Evolutionary conservation across 2,888 invertebrate species (phyloP).

Genomic region (Spisula solida): DNA sequence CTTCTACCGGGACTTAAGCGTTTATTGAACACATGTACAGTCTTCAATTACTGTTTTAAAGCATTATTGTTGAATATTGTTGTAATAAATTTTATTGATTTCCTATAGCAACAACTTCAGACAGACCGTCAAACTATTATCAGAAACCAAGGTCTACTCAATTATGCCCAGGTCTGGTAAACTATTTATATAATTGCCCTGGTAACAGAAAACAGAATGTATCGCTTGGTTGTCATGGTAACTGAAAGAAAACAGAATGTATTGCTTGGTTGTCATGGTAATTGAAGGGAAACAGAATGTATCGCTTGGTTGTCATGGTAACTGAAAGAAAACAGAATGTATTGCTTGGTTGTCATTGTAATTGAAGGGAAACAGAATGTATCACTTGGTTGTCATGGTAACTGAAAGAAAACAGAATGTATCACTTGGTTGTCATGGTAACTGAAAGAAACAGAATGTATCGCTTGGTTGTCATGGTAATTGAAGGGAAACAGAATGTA

Average conservation of each 20-base stretch:
- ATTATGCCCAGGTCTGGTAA: conserved; percentile 47
- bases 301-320: neutral
- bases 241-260: neutral
- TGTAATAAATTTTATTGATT: neutral
- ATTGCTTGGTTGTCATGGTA: neutral
- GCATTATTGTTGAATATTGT: too few relatives aligned
- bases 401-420: neutral
- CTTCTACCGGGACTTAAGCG: too few relatives aligned
- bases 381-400: neutral
- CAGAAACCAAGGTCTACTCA: conserved; percentile 46
- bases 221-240: neutral
- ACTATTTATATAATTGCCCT: conserved; percentile 7
- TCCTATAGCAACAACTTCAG: conserved; percentile 43
- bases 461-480: neutral
- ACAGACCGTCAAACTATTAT: conserved; percentile 37
- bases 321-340: neutral
- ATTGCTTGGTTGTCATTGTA: neutral
- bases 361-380: neutral
- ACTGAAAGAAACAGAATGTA: neutral
- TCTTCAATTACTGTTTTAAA: too few relatives aligned
- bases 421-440: neutral
- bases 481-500: neutral
- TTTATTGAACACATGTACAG: too few relatives aligned
- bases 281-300: neutral
- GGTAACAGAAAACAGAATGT: neutral